Base-by-base conservation (phyloP, 2,797 vertebrate genomes). In the Pachyuromys duprasi region DNA sequence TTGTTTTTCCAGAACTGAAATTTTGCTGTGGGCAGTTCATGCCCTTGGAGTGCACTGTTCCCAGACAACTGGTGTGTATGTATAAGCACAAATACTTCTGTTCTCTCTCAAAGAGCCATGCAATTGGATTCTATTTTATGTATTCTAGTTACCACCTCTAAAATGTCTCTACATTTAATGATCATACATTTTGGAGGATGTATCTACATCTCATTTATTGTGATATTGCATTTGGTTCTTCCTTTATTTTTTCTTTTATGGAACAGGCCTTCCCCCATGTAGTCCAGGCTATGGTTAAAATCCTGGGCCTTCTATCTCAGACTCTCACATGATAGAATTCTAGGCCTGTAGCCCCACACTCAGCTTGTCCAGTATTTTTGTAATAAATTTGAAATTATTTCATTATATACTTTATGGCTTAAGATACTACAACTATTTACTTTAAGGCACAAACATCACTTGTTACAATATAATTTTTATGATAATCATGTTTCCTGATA, bases 301-400 rank as follows among this genome's bases (percentile, higher is more conserved):
- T 57, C 18, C 49, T 57, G 33, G 49, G 24, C 53, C 53, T 57
- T 57, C 76, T 20, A 20, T 8, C 33, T 80, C 33, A 57, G 78
- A 11, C 53, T 14, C 33, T 2, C 53, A 57, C 2, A 0, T 36
- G 76, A 11, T 24, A 1, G 18, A 36, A 57, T 7, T 57, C 2
- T 7, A 36, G 2, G 2, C 57, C 20, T 42, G 80, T 49, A 33
- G 18, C 42, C 17, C 7, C 62, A 84, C 3, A 28, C 28, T 5
- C 17, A 67, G 26, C 17, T 67, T 49, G 9, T 45, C 28, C 67
- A 72, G n/a, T 55, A 31, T 36, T 36, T 83, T 31, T 82, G 69
- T n/a, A 78, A 63, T 82, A 45, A 91, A 86, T 28, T 31, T 82
- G 82, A 49, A 80, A 89, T 93, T 86, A 63, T 95, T 78, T 62